Base-by-base conservation (phyloP, 2,797 vertebrate species). In the Neostethus bicornis region DNA sequence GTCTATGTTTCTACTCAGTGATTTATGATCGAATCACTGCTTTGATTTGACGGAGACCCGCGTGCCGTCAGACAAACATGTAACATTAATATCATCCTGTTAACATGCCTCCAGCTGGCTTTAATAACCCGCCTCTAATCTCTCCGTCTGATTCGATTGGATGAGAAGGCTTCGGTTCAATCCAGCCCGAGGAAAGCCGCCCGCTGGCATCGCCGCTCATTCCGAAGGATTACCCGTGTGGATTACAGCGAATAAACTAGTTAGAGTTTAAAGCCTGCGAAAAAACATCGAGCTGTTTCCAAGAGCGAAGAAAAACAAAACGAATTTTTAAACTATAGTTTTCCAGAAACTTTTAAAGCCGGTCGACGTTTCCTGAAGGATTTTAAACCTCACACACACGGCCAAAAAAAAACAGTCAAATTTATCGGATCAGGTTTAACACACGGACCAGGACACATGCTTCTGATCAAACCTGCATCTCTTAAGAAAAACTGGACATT, bases 121-220 rank as follows among this genome's bases (percentile, higher is more conserved):
- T 81, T 74, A 67, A 83, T 83, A 71, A 70, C 51, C 58, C 39
- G 4, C 21, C 51, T 58, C 24, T 63, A 75, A 79, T 79, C 79
- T 70, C 80, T 68, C 66, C 37, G 61, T 61, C 55, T 79, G 74
- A 65, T 80, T 84, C 83, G 71, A 74, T n/a, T 57, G 54, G 50
- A 73, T 49, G 70, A 66, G 70, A 66, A 0, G 32, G 74, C 80
- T 84, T 80, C 71, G 73, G 51, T 59, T 64, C 47, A 61, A 58
- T 71, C 52, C 66, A 63, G 48, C 52, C 23, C 53, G 49, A 42
- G 42, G 52, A 62, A 56, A 76, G 73, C 66, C 66, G 19, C 70
- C 70, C 7, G n/a, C 63, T 57, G 73, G 72, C 71, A 54, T 70
- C 43, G 41, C 65, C 65, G 76, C 80, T 75, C 57, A 79, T 66